Conservation (phyloP, 2,888 invertebrate genomes). For the Xanthia togata region DNA sequence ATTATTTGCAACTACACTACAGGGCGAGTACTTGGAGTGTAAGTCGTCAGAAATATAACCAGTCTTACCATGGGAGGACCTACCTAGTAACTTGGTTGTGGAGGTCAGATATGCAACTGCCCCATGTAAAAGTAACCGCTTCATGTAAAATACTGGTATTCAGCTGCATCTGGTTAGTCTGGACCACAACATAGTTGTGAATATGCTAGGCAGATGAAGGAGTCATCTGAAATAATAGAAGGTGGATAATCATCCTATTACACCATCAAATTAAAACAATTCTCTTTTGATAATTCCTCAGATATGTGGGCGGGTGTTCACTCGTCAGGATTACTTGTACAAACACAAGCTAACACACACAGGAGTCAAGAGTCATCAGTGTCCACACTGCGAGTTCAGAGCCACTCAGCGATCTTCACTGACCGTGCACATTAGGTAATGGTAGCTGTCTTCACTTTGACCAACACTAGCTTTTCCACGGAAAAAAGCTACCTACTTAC, state of each 20-base stretch:
- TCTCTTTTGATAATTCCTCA: constrained; percentile 55
- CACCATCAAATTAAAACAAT: not conserved
- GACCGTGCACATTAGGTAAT: constrained; percentile 80
- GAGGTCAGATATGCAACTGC: too few relatives aligned
- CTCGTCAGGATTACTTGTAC: constrained; percentile 80
- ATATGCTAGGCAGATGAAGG: not conserved
- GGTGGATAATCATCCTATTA: not conserved
- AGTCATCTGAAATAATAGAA: not conserved
- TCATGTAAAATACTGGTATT: not conserved
- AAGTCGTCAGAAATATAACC: not conserved
- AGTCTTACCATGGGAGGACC: not conserved
- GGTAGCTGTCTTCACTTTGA: not conserved
- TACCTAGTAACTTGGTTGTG: too few relatives aligned
- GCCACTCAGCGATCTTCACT: constrained; percentile 82
- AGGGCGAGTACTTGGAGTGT: not conserved
- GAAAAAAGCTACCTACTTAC: too few relatives aligned
- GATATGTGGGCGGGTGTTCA: constrained; percentile 84
- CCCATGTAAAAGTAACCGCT: too few relatives aligned
- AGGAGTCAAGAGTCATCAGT: constrained; percentile 79
- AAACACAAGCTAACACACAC: constrained; percentile 83
- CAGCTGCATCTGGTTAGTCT: not conserved
- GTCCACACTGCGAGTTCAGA: constrained; percentile 81
- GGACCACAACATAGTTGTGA: not conserved
- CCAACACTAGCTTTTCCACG: not conserved
- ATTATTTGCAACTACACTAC: not conserved